Evolutionary conservation across 2,797 vertebrate genomes (phyloP).

Genomic region (Ibycter americanus): DNA sequence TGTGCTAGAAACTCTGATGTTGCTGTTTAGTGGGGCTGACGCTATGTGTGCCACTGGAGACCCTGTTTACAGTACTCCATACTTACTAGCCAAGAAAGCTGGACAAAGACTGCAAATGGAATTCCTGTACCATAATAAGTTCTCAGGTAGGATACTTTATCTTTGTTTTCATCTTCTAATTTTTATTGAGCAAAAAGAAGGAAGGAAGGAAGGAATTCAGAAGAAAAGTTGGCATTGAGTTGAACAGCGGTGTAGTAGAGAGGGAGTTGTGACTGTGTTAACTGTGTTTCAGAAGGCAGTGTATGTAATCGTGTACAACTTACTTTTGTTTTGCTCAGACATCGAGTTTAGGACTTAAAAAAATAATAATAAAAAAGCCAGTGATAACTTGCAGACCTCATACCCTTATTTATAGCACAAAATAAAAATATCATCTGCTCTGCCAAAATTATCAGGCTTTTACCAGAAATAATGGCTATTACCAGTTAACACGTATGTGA

Average conservation of each 20-base stretch:
- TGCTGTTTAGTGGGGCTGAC: constrained; percentile 93
- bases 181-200: neutral
- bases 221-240: neutral
- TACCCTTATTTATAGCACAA: neutral
- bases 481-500: neutral
- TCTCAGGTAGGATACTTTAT: constrained; percentile 80
- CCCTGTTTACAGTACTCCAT: constrained; percentile 87
- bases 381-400: neutral
- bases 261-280: neutral
- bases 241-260: neutral
- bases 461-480: neutral
- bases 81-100: constrained; percentile 90
- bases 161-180: neutral
- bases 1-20: constrained; percentile 86
- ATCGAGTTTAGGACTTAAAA: neutral
- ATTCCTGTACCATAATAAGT: constrained; percentile 95
- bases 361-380: neutral
- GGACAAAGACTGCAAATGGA: constrained; percentile 95
- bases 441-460: neutral
- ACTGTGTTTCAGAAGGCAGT: neutral
- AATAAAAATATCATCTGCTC: fast-evolving
- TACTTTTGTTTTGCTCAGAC: neutral
- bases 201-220: neutral
- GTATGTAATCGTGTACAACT: neutral
- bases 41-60: constrained; percentile 93